phyloP scores from a whole-genome alignment of 2,888 invertebrate species.

The Tachina lurida region DNA sequence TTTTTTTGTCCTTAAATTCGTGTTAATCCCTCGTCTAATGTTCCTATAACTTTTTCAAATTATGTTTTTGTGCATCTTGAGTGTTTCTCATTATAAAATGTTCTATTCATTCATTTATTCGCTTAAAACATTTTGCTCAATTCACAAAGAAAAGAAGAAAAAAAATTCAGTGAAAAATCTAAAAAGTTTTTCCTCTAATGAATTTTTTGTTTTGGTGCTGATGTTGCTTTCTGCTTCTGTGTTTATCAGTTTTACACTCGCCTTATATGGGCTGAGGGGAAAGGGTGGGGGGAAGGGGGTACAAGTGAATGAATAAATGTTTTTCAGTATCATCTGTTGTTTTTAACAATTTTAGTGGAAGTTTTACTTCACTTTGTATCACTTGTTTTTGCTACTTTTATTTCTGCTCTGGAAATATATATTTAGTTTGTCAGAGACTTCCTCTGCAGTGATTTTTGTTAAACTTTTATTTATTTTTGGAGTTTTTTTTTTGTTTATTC shows the following conservation, averaged over 20 bases:
- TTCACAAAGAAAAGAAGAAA: constrained; percentile 16
- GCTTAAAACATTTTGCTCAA: constrained; percentile 50
- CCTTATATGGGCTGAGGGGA: constrained; percentile 13
- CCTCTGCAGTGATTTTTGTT: constrained; percentile 56
- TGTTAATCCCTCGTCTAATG: not conserved
- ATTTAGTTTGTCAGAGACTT: constrained; percentile 53
- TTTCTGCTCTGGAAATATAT: constrained; percentile 5
- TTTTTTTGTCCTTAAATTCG: not conserved
- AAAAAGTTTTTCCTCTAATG: constrained; percentile 20
- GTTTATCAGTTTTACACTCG: constrained; percentile 44
- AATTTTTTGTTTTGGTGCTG: constrained; percentile 15
- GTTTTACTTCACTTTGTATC: constrained; percentile 61
- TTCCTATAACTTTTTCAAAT: constrained; percentile 9
- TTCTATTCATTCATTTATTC: constrained; percentile 55
- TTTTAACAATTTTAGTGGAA: constrained; percentile 66
- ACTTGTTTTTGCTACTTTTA: constrained; percentile 61
- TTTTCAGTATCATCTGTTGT: constrained; percentile 54
- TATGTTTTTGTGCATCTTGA: constrained; percentile 17
- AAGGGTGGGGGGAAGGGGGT: not conserved
- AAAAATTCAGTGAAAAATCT: constrained; percentile 6
- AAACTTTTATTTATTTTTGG: constrained; percentile 45
- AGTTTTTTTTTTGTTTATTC: not conserved
- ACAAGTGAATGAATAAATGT: constrained; percentile 31
- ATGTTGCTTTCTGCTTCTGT: constrained; percentile 15
- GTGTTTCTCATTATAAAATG: constrained; percentile 44